Base-by-base conservation (phyloP, 2,113 vertebrate species). In the Leptosomus discolor region DNA sequence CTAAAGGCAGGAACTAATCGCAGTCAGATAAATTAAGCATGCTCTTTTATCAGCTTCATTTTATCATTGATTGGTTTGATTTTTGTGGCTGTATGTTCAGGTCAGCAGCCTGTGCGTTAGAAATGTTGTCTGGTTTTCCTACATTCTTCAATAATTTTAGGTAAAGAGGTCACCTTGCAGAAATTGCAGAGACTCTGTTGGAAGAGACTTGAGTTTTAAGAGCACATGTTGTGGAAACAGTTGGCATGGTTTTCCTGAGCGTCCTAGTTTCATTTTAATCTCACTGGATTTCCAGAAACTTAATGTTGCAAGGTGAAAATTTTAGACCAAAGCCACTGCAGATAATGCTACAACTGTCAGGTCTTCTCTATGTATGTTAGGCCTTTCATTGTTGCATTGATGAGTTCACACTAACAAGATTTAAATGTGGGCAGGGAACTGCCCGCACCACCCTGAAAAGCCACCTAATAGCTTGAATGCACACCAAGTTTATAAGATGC, bases 121-220 rank as follows among this genome's bases (percentile, higher is more conserved):
- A 57, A 23, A 5, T 17, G 9, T 57, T 57, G 19, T 73, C 39
- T 69, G n/a, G 20, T 76, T 86, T 84, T 56, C 56, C 12, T 56
- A 2, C 0, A 0, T 46, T 88, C 20, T 67, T 60, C 11, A 13
- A 9, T 56, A 36, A 29, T 60, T 21, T 45, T 50, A 10, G 22
- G 24, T 50, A 54, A 88, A 58, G 23, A 76, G 6, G 16, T 69
- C 21, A 51, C n/a, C 21, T 69, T 83, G 22, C 22, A 87, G 64
- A 88, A 85, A 61, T 60, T 64, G 8, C 21, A 74, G 58, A 58
- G 23, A 29, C 27, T 56, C 9, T 86, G 21, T 46, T 87, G 29
- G 30, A 74, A 76, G 45, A 61, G 8, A 29, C 8, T 45, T 0
- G 2, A 58, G 19, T 69, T 84, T 54, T 90, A 64, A 45, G 46